phyloP scores from a whole-genome alignment of 2,113 vertebrate genomes.

The Takifugu flavidus region DNA sequence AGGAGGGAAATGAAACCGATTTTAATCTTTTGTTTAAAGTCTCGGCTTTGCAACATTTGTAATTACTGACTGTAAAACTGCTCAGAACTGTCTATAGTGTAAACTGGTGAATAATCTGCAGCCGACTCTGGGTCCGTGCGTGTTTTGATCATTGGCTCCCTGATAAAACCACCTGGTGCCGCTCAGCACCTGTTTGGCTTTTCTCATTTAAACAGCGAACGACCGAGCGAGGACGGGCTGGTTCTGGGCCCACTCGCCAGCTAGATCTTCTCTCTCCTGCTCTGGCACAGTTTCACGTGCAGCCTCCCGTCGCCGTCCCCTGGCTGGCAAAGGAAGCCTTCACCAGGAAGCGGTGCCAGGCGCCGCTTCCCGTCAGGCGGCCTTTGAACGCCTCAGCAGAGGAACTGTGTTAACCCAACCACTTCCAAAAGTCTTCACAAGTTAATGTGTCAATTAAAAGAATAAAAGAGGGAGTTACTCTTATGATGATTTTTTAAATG shows the following conservation, averaged over 20 bases:
- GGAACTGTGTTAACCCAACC: constrained; percentile 24
- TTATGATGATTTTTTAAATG: constrained; percentile 12
- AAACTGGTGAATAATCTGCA: constrained; percentile 52
- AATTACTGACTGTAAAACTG: too few species aligned
- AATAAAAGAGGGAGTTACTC: constrained; percentile 20
- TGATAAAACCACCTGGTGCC: constrained; percentile 25
- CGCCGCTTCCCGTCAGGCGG: constrained; percentile 36
- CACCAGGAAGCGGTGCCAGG: constrained; percentile 29
- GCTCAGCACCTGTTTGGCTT: constrained; percentile 46
- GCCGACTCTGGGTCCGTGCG: constrained; percentile 10
- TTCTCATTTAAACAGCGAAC: constrained; percentile 32
- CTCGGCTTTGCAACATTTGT: too few species aligned
- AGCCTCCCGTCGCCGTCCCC: constrained; percentile 47
- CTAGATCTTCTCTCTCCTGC: constrained; percentile 33
- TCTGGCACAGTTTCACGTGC: constrained; percentile 34
- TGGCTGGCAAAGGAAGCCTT: constrained; percentile 38
- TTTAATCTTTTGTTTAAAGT: too few species aligned
- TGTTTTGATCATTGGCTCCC: not conserved
- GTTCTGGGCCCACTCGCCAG: constrained; percentile 32
- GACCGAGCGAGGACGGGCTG: constrained; percentile 29
- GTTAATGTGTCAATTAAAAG: constrained; percentile 17
- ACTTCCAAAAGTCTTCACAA: constrained; percentile 20
- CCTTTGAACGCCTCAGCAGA: constrained; percentile 32
- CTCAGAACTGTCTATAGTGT: not conserved
- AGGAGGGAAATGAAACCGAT: too few species aligned